Base-by-base conservation (phyloP, 2,113 vertebrate genomes). In the Grammomys dolichurus region DNA sequence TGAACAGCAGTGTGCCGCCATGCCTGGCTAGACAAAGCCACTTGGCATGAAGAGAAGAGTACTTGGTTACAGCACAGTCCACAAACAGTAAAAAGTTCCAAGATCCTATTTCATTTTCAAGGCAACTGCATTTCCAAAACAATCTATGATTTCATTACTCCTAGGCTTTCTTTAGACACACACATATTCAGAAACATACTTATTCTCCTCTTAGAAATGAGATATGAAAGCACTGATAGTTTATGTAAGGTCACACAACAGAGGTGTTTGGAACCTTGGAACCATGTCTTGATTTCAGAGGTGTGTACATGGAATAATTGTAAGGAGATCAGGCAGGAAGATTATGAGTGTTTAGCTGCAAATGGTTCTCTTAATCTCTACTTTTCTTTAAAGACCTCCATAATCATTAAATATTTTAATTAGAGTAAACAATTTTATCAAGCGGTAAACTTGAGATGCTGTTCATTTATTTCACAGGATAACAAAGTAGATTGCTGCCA, bases 391-490 rank as follows among this genome's bases (percentile, higher is more conserved):
- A 76, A 80, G 26, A 76, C 31, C 51, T 85, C 5, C 17, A 2
- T 22, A 77, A 93, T 94, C 31, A 72, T 88, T 96, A 89, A 94
- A 90, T 33, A 75, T 5, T 95, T 96, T 89, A 56, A 93, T 87
- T 93, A 93, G 51, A 78, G 8, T 93, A 87, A 78, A 81, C 54
- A 58, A n/a, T 7, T n/a, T 31, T 67, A 93, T 56, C 51, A 56
- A 80, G 51, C 33, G 84, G 73, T 88, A 51, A 96, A 75, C 78
- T 82, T 80, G 22, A 19, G 76, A 54, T 69, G 7, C 2, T 95
- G 90, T 93, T 94, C 89, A 95, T 93, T 97, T 86, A 96, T 72
- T 94, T 96, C 92, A 95, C 26, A 67, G 40, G 26, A 77, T 85
- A 85, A 63, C 82, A 89, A 82, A 92, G 72, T 90, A 89, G 87